Evolutionary conservation across 2,113 vertebrate genomes (phyloP), one percentile per base, ranked within the genome.

Genomic region (Chrysochloris asiatica): DNA sequence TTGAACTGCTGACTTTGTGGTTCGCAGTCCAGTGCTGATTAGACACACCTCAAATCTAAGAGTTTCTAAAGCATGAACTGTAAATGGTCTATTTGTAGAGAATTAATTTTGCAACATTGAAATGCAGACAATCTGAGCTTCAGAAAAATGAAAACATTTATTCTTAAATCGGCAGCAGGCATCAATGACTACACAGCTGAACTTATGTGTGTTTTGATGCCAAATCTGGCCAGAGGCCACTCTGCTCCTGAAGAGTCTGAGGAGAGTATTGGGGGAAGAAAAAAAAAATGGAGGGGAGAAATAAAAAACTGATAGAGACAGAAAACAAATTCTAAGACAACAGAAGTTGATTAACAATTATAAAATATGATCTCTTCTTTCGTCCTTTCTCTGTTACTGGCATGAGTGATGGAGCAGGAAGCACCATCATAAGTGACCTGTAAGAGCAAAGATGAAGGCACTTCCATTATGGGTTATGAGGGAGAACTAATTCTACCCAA

Each of bases 161-260:
- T 80, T 93, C 61, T 72, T 89, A 52, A 85, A 91, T 48, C 69
- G 61, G 61, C 83, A 76, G 12, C 28, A 88, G 38, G 88, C 71
- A 65, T 96, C 33, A 85, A 61, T 67, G 17, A 90, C 43, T 41
- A 89, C 88, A 79, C n/a, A 88, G 17, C 3, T 84, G 50, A 71
- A 36, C 71, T 82, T 41, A 61, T 7, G 59, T 54, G 38, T 54
- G 26, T 94, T 71, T 6, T 52, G 59, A 88, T 88, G 50, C 9
- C 76, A 82, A 88, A 89, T 73, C 72, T 73, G 47, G 59, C 50
- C 45, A 78, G 63, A 45, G 6, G 16, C 8, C 48, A 54, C 36
- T 54, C 50, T 77, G 75, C 36, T 41, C 52, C 69, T 2, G 21
- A 86, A 91, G 14, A n/a, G 38, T 83, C 65, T 90, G 54, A 71